Conservation (phyloP, 2,888 invertebrate genomes). For the Dichetophora obliterata region DNA sequence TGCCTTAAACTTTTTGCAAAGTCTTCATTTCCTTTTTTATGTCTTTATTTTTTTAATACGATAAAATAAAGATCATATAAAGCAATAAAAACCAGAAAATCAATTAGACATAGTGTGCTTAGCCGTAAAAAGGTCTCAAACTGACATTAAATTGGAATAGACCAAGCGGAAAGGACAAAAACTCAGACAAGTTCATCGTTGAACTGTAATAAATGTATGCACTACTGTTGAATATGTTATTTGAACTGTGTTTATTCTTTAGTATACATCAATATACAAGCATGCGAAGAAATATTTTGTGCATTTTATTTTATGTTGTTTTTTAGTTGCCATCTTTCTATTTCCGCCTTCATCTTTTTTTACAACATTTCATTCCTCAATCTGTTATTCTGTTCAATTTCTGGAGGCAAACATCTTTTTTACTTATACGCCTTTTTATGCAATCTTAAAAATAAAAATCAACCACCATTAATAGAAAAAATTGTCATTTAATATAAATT, state of each 20-base stretch:
- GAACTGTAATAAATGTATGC: not conserved
- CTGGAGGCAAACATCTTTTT: not conserved
- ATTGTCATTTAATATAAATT: too few species aligned
- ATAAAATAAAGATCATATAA: slow-evolving; percentile 57
- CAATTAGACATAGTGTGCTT: slow-evolving; percentile 58
- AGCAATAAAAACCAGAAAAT: slow-evolving; percentile 63
- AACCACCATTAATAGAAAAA: too few species aligned
- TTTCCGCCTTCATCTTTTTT: not conserved
- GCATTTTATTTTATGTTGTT: too few species aligned
- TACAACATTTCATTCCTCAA: too few species aligned
- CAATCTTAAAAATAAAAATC: too few species aligned
- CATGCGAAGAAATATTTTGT: not conserved
- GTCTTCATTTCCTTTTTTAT: too few species aligned
- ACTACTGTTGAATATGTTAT: not conserved
- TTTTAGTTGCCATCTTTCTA: not conserved
- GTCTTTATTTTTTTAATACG: too few species aligned
- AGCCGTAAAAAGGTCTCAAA: not conserved
- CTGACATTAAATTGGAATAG: not conserved
- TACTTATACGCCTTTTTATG: too few species aligned
- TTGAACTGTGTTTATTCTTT: not conserved
- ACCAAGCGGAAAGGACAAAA: not conserved
- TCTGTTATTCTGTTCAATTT: not conserved
- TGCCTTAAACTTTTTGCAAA: too few species aligned
- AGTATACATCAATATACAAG: not conserved
- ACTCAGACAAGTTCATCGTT: not conserved